phyloP scores from a whole-genome alignment of 1,140 invertebrate genomes.

The Heterodera schachtii region DNA sequence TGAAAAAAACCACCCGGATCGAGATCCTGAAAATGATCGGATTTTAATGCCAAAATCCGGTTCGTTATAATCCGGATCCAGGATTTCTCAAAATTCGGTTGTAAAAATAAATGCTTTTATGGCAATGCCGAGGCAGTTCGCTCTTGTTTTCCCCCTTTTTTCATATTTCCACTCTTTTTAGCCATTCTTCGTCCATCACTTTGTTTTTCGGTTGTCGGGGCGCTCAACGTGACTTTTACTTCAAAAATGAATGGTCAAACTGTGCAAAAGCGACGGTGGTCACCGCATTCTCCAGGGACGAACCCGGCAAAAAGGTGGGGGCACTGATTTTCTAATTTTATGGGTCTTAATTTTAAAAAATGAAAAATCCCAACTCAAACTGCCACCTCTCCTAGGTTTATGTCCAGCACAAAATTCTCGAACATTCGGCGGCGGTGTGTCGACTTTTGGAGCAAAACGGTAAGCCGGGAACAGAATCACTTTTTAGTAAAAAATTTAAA shows the following conservation, averaged over 20 bases:
- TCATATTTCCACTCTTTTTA: not conserved
- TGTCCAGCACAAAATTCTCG: constrained; percentile 48
- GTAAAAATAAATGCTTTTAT: not conserved
- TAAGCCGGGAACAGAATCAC: not conserved
- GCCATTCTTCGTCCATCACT: constrained; percentile 71
- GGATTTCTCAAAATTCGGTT: no score
- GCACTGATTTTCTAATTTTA: no score
- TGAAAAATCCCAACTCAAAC: no score
- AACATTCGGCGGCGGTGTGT: constrained; percentile 26
- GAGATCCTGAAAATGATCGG: no score
- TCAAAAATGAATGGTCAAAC: constrained; percentile 41
- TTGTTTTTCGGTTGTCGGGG: constrained; percentile 51
- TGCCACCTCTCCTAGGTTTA: constrained; percentile 29
- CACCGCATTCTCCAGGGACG: constrained; percentile 48
- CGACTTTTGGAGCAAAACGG: constrained; percentile 23
- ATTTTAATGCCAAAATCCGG: no score
- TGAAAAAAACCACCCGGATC: no score
- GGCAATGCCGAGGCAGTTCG: not conserved
- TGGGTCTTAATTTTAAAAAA: no score
- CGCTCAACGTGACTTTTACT: constrained; percentile 45
- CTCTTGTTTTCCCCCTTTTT: not conserved
- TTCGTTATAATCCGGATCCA: no score
- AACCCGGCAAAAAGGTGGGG: constrained; percentile 12
- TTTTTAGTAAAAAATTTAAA: no score
- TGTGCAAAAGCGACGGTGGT: constrained; percentile 23